Base-by-base conservation (phyloP, 1,140 invertebrate species). In the Harpegnathos saltator region DNA sequence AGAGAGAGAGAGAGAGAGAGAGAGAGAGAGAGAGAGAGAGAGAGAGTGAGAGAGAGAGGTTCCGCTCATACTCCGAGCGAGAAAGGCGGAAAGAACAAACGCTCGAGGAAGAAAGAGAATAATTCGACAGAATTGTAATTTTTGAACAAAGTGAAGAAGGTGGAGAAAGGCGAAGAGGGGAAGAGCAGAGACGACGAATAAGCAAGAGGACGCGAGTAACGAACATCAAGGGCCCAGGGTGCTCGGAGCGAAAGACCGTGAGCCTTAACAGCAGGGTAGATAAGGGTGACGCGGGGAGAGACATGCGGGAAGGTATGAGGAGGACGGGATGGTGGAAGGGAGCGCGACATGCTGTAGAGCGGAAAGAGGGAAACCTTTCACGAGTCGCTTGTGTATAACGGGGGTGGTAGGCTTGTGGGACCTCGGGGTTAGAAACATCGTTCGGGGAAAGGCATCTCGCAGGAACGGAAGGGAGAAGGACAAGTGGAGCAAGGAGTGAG, bases 371-470 rank as follows among this genome's bases (percentile, higher is more conserved):
- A 89, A 82, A 86, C 77, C 85, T 89, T 86, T 89, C 78, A 83
- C 78, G 77, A 84, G 81, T 89, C 63, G 82, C 88, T 61, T 80
- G 69, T n/a, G n/a, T n/a, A n/a, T 82, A 82, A 82, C 78, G 82
- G 86, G 82, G 87, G 80, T 86, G 86, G 38, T 87, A 87, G 89
- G 82, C 84, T 90, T 88, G 88, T 44, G 38, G 38, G 38, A 44
- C 38, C 38, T 44, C 38, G 11, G 82, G 88, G 82, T 89, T 90
- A 89, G 77, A 73, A 87, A 89, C 69, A 81, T 75, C 68, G 78
- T 33, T 82, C 58, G 80, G 48, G n/a, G 68, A 84, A 84, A 65
- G 73, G 72, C 68, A 56, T 29, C n/a, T n/a, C 65, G 44, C 38
- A 52, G 38, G 48, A 44, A 44, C 48, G 56, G 48, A 54, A 73